Conservation (phyloP, 2,888 invertebrate genomes). For the Parnassius glacialis region DNA sequence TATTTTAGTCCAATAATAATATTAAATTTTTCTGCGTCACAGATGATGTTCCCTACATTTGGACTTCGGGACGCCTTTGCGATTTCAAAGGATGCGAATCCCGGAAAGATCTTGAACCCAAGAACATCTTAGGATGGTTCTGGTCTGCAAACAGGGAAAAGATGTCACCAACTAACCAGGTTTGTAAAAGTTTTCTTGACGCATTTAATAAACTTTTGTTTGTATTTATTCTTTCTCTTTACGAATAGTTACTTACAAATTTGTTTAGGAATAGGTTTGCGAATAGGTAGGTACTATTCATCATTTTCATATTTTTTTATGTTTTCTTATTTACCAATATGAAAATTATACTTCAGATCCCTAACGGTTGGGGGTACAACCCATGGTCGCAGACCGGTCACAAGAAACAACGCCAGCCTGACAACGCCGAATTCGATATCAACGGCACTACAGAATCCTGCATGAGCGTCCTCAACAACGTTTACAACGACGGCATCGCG, state of each 20-base stretch:
- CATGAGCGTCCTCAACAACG: constrained; percentile 92
- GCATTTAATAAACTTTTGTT: not conserved
- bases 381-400: constrained; percentile 95
- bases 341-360: constrained; percentile 58
- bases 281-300: too few relatives aligned
- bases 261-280: too few relatives aligned
- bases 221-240: not conserved
- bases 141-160: constrained; percentile 95
- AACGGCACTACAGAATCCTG: constrained; percentile 94
- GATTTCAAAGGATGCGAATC: constrained; percentile 96
- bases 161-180: constrained; percentile 90
- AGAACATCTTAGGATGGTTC: constrained; percentile 93
- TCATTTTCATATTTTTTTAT: too few relatives aligned
- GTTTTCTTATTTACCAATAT: too few relatives aligned
- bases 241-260: not conserved
- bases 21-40: constrained; percentile 36
- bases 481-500: constrained; percentile 95
- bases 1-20: too few relatives aligned
- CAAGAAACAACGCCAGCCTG: constrained; percentile 93
- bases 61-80: constrained; percentile 95
- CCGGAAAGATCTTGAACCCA: constrained; percentile 92
- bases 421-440: constrained; percentile 95
- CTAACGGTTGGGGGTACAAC: constrained; percentile 89
- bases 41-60: constrained; percentile 95
- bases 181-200: not conserved